Base-by-base conservation (phyloP, 2,888 invertebrate genomes). In the Epinotia demarniana region DNA sequence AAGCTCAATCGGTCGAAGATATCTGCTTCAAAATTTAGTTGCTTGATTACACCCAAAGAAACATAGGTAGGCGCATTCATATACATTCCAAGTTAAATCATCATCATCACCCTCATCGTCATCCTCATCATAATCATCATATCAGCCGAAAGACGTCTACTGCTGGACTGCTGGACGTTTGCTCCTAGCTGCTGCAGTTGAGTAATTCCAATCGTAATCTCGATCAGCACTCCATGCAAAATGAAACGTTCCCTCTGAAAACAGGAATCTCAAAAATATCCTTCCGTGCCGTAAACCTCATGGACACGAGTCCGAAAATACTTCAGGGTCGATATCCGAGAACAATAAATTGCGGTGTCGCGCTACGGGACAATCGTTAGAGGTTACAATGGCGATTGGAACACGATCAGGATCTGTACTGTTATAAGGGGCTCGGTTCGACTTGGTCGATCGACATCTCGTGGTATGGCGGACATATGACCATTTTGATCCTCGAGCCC, bases 311-410 rank as follows among this genome's bases (percentile, higher is more conserved):
- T 18, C 55, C 67, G 13, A 57, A 57, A 55, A 67, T 67, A 67
- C 39, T 33, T 13, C 18, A 12, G 53, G 53, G 55, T 66, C 66
- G 53, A 66, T 66, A 53, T 19, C 58, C 58, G 4, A 66, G 66
- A 5, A 57, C 67, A 67, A 57, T 67, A 55, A 67, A 67, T 57
- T 19, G 55, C 3, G 55, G 67, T 13, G 33, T 67, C 55, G 13
- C 12, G 55, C 57, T 67, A 55, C 67, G 55, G 33, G 23, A n/a
- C 66, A 27, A 49, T 64, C 39, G 49, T 64, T 64, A 64, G 19
- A 16, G 8, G 53, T 8, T 16, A 53, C 63, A 19, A 49, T 16
- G 23, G 64, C 27, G 9, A 55, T 33, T 66, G 66, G 18, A 66
- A 66, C 8, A 11, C 66, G 53, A 66, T 11, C 16, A 23, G 46